Conservation (phyloP, 2,797 vertebrate species). For the Hydrocynus forskahlii region DNA sequence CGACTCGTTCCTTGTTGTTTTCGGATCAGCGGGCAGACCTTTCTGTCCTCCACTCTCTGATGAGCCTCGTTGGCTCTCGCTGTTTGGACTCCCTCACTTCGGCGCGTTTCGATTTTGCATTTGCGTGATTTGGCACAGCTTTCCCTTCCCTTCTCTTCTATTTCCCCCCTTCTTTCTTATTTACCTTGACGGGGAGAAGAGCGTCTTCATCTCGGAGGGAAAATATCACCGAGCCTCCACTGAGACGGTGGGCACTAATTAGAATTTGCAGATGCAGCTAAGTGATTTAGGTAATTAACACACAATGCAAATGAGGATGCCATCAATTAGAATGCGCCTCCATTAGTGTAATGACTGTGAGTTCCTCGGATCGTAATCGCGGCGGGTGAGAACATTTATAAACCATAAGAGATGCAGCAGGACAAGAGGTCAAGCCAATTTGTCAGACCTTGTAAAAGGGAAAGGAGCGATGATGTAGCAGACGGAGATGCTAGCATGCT, state of each 20-base stretch:
- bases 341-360: constrained; percentile 77
- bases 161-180: constrained; percentile 30
- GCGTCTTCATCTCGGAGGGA: constrained; percentile 57
- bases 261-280: constrained; percentile 68
- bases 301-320: constrained; percentile 77
- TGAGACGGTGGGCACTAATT: constrained; percentile 66
- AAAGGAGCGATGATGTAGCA: constrained; percentile 46
- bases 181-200: constrained; percentile 32
- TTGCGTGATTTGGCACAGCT: constrained; percentile 27
- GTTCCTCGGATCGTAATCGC: constrained; percentile 66
- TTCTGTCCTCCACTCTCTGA: constrained; percentile 16
- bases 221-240: constrained; percentile 53
- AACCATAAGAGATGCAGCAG: constrained; percentile 60
- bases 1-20: background rate
- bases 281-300: constrained; percentile 77
- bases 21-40: background rate
- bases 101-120: constrained; percentile 8
- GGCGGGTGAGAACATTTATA: constrained; percentile 67
- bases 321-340: constrained; percentile 78
- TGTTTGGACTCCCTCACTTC: background rate
- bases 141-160: no score
- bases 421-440: constrained; percentile 67
- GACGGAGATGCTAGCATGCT: constrained; percentile 16
- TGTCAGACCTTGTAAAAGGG: constrained; percentile 51
- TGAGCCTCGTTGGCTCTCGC: constrained; percentile 16